Evolutionary conservation across 2,797 vertebrate species (phyloP).

Genomic region (Scarus forsteni): DNA sequence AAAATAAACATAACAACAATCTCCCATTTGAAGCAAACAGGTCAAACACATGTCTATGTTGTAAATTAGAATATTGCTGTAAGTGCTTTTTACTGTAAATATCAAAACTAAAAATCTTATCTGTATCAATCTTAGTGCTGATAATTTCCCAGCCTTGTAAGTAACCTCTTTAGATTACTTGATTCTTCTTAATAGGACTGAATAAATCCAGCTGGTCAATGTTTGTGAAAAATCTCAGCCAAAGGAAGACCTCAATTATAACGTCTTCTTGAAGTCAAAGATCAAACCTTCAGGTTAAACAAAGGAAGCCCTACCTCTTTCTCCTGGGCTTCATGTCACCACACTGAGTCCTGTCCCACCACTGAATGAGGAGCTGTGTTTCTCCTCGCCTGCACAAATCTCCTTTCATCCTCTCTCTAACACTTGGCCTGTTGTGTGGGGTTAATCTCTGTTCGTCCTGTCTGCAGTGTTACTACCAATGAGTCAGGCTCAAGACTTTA

Average conservation of each 20-base stretch:
- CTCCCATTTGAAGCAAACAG: too few relatives aligned
- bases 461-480: slow-evolving; percentile 32
- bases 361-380: slow-evolving; percentile 57
- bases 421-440: slow-evolving; percentile 37
- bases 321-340: slow-evolving; percentile 56
- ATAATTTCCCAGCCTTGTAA: too few relatives aligned
- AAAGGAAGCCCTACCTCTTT: slow-evolving; percentile 60
- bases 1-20: too few relatives aligned
- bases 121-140: too few relatives aligned
- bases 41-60: too few relatives aligned
- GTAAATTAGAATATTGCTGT: too few relatives aligned
- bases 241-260: background rate
- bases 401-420: slow-evolving; percentile 69
- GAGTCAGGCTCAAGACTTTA: slow-evolving; percentile 33
- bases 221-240: background rate
- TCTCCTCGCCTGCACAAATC: slow-evolving; percentile 62
- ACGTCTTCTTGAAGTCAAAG: background rate
- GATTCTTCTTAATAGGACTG: background rate
- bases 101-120: too few relatives aligned
- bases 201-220: background rate
- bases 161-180: background rate
- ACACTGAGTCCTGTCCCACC: slow-evolving; percentile 45
- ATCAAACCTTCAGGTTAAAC: background rate
- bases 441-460: slow-evolving; percentile 60
- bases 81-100: too few relatives aligned